Evolutionary conservation across 2,888 invertebrate genomes (phyloP).

Genomic region (Leptinotarsa tumamoca): DNA sequence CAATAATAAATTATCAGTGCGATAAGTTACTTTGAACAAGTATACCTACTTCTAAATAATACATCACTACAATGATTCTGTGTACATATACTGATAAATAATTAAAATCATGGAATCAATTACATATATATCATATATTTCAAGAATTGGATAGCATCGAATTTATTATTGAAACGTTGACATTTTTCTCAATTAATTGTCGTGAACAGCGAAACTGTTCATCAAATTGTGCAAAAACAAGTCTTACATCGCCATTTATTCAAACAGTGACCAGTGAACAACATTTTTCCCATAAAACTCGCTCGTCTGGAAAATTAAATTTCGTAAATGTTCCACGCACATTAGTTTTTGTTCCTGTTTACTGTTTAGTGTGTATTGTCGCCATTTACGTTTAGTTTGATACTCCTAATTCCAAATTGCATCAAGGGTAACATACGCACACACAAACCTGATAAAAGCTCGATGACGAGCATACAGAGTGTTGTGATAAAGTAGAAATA

Average conservation of each 20-base stretch:
- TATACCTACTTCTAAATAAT: no score
- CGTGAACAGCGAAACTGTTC: conserved; percentile 39
- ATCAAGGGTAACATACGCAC: conserved; percentile 28
- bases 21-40: no score
- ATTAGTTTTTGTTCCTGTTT: conserved; percentile 64
- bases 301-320: conserved; percentile 66
- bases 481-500: background rate
- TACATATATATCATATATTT: background rate
- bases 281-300: conserved; percentile 64
- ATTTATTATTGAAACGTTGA: background rate
- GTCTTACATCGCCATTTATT: conserved; percentile 55
- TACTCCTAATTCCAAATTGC: conserved; percentile 49
- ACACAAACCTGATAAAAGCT: conserved; percentile 43
- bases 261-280: conserved; percentile 56
- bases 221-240: conserved; percentile 47
- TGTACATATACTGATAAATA: no score
- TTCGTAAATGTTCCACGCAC: conserved; percentile 65
- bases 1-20: no score
- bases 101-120: background rate
- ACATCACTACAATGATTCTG: no score
- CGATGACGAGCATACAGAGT: conserved; percentile 23
- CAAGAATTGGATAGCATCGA: background rate
- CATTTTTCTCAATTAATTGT: conserved; percentile 26
- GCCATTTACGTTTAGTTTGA: conserved; percentile 51
- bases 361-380: conserved; percentile 50